A percentile compares a stretch with the other conserved stretches of the same genome.
These are phyloP conservation scores for Hassar affinis DNA, from an alignment of 2,113 vertebrate species.

Conservation along the genomic window DNA sequence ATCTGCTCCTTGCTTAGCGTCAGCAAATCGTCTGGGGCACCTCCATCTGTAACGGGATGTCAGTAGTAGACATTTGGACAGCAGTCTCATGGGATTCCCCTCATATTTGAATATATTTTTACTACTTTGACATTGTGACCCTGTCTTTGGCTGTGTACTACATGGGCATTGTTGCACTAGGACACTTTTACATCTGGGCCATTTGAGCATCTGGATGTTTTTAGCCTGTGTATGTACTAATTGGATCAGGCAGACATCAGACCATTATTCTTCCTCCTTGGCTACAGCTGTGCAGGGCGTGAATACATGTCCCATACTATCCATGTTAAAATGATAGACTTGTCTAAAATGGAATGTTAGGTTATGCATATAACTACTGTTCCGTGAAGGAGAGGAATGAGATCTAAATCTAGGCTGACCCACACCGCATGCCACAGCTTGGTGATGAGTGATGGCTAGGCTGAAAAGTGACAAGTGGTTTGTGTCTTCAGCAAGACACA, in stretches of 20 bases:
- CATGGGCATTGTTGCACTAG: neutral
- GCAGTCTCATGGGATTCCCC: neutral
- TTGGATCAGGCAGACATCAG: slow-evolving; percentile 1
- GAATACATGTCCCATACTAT: neutral
- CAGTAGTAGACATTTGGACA: neutral
- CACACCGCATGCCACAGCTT: neutral
- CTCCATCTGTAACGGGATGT: neutral
- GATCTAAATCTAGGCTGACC: neutral
- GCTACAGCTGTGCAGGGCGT: neutral
- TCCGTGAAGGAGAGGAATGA: neutral
- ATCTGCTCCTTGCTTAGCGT: neutral
- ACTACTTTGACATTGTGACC: neutral
- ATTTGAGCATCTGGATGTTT: neutral
- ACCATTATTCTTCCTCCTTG: neutral
- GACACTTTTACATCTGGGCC: neutral
- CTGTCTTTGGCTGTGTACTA: neutral
- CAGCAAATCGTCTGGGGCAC: neutral
- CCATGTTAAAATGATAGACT: neutral
- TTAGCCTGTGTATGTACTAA: neutral
- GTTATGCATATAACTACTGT: neutral
- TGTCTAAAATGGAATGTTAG: neutral
- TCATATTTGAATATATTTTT: neutral
- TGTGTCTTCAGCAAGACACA: neutral
- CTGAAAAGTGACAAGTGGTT: neutral
- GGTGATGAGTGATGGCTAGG: neutral